A percentile compares a stretch with the other conserved stretches of the same genome.
Conservation (phyloP, 2,888 invertebrate species). For the Apotomis betuletana region DNA sequence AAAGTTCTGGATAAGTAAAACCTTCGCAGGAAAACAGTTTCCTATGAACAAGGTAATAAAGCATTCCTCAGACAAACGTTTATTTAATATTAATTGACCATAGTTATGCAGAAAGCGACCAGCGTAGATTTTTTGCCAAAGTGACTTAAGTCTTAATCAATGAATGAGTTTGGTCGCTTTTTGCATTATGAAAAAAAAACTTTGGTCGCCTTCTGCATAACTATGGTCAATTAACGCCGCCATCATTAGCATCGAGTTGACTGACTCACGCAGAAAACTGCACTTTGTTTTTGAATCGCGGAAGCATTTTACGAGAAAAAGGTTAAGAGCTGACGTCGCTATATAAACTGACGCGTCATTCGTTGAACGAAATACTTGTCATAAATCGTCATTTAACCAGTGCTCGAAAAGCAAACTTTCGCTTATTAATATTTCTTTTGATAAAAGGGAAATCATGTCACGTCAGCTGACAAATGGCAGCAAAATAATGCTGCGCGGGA, state of each 20-base stretch:
- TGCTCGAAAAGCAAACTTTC: constrained; percentile 60
- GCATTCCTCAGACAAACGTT: constrained; percentile 11
- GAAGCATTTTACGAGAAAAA: constrained; percentile 60
- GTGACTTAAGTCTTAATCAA: too few relatives aligned
- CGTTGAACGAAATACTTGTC: constrained; percentile 43
- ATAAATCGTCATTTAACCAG: constrained; percentile 45
- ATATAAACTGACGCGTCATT: constrained; percentile 54
- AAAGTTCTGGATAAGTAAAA: background rate
- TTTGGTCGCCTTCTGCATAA: too few relatives aligned
- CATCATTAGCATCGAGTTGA: constrained; percentile 57
- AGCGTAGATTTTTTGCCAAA: too few relatives aligned
- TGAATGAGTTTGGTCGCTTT: too few relatives aligned
- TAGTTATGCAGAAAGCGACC: too few relatives aligned
- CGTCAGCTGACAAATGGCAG: constrained; percentile 62
- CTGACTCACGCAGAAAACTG: constrained; percentile 54
- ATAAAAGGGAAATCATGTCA: constrained; percentile 74
- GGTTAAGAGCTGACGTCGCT: constrained; percentile 60
- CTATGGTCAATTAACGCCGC: constrained; percentile 53
- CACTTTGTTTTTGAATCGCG: constrained; percentile 55
- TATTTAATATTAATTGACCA: constrained; percentile 49
- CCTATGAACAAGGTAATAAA: constrained; percentile 9
- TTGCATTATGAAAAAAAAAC: too few relatives aligned
- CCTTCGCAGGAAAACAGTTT: background rate
- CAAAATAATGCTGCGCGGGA: constrained; percentile 65
- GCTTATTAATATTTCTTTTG: constrained; percentile 68